Conservation (phyloP, 1,140 invertebrate genomes). For the Caenorhabditis briggsae region DNA sequence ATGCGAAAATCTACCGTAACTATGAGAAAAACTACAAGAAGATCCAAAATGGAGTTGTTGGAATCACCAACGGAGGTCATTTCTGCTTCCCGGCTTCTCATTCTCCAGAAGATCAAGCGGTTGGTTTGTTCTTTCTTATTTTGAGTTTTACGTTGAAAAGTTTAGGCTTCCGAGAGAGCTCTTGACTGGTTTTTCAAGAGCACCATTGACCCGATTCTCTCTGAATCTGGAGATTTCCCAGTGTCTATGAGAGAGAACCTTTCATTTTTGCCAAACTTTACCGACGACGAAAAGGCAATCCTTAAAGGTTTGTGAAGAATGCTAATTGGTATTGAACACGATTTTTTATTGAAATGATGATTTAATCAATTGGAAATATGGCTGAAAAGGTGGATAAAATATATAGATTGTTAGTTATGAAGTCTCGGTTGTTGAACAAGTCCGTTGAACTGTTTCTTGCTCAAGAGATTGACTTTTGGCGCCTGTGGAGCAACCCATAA, state of each 20-base stretch:
- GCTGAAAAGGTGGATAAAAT: too few relatives aligned
- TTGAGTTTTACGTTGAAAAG: background rate
- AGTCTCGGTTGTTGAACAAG: too few relatives aligned
- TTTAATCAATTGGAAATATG: too few relatives aligned
- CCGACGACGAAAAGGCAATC: conserved; percentile 73
- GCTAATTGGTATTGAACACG: too few relatives aligned
- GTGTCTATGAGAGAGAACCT: conserved; percentile 75
- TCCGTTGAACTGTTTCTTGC: too few relatives aligned
- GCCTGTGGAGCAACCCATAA: too few relatives aligned
- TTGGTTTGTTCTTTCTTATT: background rate
- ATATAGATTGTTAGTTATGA: too few relatives aligned
- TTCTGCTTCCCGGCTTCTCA: conserved; percentile 23
- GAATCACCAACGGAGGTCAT: conserved; percentile 19
- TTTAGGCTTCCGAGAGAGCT: background rate
- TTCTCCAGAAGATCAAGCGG: background rate
- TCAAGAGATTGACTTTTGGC: too few relatives aligned
- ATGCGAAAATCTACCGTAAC: conserved; percentile 77
- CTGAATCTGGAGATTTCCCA: conserved; percentile 54
- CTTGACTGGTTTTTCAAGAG: conserved; percentile 3
- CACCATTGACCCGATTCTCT: conserved; percentile 29
- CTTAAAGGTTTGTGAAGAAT: background rate
- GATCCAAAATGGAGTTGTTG: conserved; percentile 8
- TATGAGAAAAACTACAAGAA: conserved; percentile 68
- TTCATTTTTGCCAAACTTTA: conserved; percentile 77
- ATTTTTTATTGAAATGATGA: too few relatives aligned